phyloP scores from a whole-genome alignment of 2,888 invertebrate genomes.

The Drosophila merina region DNA sequence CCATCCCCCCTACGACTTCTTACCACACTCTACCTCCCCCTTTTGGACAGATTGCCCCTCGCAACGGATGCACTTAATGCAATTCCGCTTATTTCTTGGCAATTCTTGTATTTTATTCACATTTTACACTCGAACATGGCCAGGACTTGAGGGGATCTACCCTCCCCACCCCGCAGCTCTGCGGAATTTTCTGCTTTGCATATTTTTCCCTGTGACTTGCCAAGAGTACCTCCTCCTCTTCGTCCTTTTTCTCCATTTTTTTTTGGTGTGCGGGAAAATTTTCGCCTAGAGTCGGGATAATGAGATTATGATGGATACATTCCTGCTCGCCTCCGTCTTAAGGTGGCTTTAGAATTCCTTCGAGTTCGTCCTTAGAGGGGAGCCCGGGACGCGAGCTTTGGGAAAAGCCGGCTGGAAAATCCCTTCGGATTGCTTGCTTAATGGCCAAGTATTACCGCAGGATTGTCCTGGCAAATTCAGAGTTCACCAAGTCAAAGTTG shows the following conservation, averaged over 20 bases:
- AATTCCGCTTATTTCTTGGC: constrained; percentile 52
- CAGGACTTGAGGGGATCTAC: constrained; percentile 10
- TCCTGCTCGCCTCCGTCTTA: constrained; percentile 35
- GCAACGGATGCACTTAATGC: constrained; percentile 60
- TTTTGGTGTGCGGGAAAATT: constrained; percentile 19
- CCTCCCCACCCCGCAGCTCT: constrained; percentile 23
- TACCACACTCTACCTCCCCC: not conserved
- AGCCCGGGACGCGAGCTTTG: constrained; percentile 13
- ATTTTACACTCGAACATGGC: constrained; percentile 34
- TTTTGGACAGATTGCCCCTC: not conserved
- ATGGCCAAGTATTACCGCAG: constrained; percentile 39
- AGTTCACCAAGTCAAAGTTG: constrained; percentile 32
- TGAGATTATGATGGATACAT: constrained; percentile 46
- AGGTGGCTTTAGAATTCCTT: constrained; percentile 27
- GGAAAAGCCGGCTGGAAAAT: constrained; percentile 33
- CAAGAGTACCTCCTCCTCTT: constrained; percentile 4
- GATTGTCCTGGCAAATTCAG: constrained; percentile 31
- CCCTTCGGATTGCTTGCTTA: constrained; percentile 41
- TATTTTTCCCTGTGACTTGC: constrained; percentile 43
- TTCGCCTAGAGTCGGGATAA: constrained; percentile 38
- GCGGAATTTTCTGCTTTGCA: constrained; percentile 58
- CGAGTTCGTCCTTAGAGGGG: not conserved
- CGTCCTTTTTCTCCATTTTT: not conserved
- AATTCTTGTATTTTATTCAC: constrained; percentile 32
- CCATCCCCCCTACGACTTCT: no score